A percentile compares a stretch with the other conserved stretches of the same genome.
phyloP scores from a whole-genome alignment of 2,888 invertebrate species.

The Troglohyphantes excavatus region DNA sequence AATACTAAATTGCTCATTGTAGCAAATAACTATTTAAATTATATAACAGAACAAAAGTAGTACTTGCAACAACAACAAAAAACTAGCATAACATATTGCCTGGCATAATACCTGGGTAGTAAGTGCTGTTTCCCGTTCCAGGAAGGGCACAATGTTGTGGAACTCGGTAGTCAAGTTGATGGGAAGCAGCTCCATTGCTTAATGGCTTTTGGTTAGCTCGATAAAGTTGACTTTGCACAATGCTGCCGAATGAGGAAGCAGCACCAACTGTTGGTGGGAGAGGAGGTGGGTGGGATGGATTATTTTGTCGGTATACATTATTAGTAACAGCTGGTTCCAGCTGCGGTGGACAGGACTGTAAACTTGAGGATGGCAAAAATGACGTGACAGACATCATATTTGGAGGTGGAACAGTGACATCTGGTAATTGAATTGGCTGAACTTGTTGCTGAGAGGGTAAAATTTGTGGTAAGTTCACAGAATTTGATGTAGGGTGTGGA shows the following conservation, averaged over 20 bases:
- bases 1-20: background rate
- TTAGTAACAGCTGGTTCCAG: conserved; percentile 76
- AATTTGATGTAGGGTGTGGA: conserved; percentile 67
- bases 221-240: conserved; percentile 74
- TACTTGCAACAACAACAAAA: background rate
- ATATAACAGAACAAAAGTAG: background rate
- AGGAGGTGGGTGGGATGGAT: conserved; percentile 70
- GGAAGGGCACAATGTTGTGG: conserved; percentile 76
- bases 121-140: conserved; percentile 66
- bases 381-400: conserved; percentile 76
- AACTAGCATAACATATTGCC: background rate
- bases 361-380: conserved; percentile 72
- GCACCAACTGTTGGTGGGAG: conserved; percentile 68
- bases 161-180: conserved; percentile 76
- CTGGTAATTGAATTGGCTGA: conserved; percentile 71
- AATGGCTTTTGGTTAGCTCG: conserved; percentile 69
- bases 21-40: background rate
- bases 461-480: conserved; percentile 67
- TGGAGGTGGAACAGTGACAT: conserved; percentile 77
- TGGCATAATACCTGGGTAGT: conserved; percentile 66
- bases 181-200: conserved; percentile 59
- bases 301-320: conserved; percentile 62
- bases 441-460: conserved; percentile 60
- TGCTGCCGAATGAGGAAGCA: conserved; percentile 64
- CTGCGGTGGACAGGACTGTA: conserved; percentile 73